These are phyloP conservation scores for Stegastes partitus DNA, from an alignment of 2,113 vertebrate species.

Conservation along the genomic window DNA sequence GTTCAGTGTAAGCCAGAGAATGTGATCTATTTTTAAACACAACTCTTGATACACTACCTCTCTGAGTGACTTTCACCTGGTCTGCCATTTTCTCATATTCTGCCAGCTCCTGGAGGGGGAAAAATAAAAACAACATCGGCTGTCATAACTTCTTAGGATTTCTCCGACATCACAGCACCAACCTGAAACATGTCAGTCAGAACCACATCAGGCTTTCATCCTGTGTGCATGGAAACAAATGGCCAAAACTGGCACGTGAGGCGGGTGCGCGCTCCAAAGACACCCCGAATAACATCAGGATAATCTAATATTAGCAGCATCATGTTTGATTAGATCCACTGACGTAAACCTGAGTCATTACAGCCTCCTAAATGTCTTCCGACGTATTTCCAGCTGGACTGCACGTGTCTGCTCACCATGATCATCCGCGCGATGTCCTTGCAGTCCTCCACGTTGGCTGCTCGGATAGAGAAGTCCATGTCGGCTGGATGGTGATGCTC, in stretches of 20 bases:
- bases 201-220: too few species aligned
- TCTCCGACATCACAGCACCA: not conserved
- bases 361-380: not conserved
- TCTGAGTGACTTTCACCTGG: constrained; percentile 78
- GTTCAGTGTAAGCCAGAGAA: too few species aligned
- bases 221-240: too few species aligned
- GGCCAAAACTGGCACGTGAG: too few species aligned
- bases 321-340: not conserved
- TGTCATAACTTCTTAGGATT: not conserved
- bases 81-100: constrained; percentile 77
- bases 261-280: too few species aligned
- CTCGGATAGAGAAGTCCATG: constrained; percentile 82
- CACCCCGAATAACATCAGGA: not conserved
- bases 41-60: constrained; percentile 66
- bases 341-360: constrained; percentile 5
- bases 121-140: not conserved
- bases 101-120: constrained; percentile 76
- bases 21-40: not conserved
- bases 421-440: constrained; percentile 84
- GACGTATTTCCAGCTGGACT: not conserved
- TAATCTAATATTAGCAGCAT: constrained; percentile 3
- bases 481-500: not conserved
- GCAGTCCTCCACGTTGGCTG: constrained; percentile 83
- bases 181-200: not conserved
- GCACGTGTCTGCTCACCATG: constrained; percentile 69